phyloP scores from a whole-genome alignment of 2,797 vertebrate genomes.

The Crenuchus spilurus region DNA sequence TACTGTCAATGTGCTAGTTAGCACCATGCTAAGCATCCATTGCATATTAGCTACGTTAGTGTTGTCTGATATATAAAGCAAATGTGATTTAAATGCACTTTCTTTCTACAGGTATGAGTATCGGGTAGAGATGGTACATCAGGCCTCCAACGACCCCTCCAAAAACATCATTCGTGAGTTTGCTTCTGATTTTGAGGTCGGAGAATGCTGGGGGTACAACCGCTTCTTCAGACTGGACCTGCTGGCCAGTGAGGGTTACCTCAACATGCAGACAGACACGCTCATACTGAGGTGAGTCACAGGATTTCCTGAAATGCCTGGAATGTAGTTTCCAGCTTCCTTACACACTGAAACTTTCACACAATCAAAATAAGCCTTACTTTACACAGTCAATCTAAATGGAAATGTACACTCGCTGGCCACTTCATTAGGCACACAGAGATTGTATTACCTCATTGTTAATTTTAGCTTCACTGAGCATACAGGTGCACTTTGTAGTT shows the following conservation, averaged over 20 bases:
- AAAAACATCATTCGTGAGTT: constrained; percentile 99
- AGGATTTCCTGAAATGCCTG: not conserved
- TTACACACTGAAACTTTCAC: too few species aligned
- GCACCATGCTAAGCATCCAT: too few species aligned
- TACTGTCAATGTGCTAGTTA: too few species aligned
- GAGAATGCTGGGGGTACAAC: constrained; percentile 99
- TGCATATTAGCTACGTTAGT: too few species aligned
- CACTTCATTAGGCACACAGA: too few species aligned
- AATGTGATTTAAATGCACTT: not conserved
- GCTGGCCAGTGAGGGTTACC: constrained; percentile 94
- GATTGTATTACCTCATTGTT: too few species aligned
- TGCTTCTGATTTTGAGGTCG: constrained; percentile 97
- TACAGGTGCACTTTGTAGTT: too few species aligned
- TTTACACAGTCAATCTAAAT: too few species aligned
- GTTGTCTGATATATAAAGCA: too few species aligned
- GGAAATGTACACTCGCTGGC: too few species aligned
- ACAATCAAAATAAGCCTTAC: too few species aligned
- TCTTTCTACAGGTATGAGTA: constrained; percentile 87
- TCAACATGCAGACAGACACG: constrained; percentile 95
- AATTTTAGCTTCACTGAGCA: too few species aligned
- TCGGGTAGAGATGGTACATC: constrained; percentile 98
- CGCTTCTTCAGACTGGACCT: constrained; percentile 96
- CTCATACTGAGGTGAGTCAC: constrained; percentile 90
- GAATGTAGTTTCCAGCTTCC: not conserved
- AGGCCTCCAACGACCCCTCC: constrained; percentile 93